These are phyloP conservation scores for Anableps anableps DNA, from an alignment of 2,797 vertebrate genomes.

Conservation along the genomic window DNA sequence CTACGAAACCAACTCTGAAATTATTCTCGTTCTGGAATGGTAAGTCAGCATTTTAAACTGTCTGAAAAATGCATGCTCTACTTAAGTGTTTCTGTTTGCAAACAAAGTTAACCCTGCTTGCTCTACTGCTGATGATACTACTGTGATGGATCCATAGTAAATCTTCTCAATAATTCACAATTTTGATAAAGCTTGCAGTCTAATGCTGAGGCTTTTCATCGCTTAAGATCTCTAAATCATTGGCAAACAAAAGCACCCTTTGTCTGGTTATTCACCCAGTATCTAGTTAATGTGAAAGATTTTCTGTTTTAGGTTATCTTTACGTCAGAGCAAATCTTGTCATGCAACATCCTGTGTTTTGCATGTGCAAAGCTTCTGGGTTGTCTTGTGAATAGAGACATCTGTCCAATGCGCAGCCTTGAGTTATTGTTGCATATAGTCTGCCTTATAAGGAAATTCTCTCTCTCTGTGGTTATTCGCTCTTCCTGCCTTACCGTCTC, in stretches of 20 bases:
- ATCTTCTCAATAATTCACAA: background rate
- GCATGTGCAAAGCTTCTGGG: background rate
- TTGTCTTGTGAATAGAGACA: slow-evolving; percentile 37
- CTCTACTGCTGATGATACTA: no score
- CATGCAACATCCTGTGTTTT: slow-evolving; percentile 10
- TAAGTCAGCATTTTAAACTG: slow-evolving; percentile 61
- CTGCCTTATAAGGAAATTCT: slow-evolving; percentile 69
- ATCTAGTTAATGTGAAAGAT: slow-evolving; percentile 8
- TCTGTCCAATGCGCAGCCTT: slow-evolving; percentile 16
- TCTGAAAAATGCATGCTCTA: background rate
- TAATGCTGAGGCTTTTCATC: background rate
- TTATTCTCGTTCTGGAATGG: slow-evolving; percentile 88
- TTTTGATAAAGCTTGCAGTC: background rate
- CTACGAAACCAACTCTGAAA: slow-evolving; percentile 84
- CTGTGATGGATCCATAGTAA: background rate
- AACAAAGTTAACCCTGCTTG: background rate
- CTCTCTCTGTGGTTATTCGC: slow-evolving; percentile 28
- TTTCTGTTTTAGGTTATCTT: background rate
- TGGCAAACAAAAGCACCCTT: background rate
- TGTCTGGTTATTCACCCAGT: background rate
- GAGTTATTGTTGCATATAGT: slow-evolving; percentile 1
- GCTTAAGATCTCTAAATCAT: background rate
- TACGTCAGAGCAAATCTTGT: slow-evolving; percentile 1
- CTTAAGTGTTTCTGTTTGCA: background rate
- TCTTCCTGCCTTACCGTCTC: slow-evolving; percentile 17